Evolutionary conservation across 2,113 vertebrate genomes (phyloP).

Genomic region (Cisticola juncidis): DNA sequence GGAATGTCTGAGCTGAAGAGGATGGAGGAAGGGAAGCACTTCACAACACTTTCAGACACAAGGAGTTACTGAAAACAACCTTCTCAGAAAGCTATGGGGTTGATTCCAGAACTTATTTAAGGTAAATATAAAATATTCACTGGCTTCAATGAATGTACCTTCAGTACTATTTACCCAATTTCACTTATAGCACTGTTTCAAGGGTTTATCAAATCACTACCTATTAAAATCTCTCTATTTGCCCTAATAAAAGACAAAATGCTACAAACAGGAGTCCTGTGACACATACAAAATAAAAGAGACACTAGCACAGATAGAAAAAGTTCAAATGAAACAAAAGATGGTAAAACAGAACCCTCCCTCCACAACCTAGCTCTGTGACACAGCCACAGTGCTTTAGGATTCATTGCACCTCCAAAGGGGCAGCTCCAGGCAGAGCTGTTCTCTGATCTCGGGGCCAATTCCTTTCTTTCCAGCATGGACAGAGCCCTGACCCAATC

Average conservation of each 20-base stretch:
- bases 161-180: background rate
- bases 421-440: background rate
- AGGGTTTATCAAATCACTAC: background rate
- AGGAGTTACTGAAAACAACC: background rate
- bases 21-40: background rate
- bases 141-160: background rate
- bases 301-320: background rate
- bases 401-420: accelerated
- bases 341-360: background rate
- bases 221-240: background rate
- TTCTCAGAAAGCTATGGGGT: background rate
- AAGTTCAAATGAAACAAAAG: background rate
- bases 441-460: background rate
- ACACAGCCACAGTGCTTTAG: background rate
- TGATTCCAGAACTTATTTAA: background rate
- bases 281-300: background rate
- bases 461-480: accelerated
- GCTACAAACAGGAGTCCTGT: background rate
- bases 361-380: background rate
- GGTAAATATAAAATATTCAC: background rate
- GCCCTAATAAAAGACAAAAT: background rate
- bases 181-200: background rate
- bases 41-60: too few species aligned
- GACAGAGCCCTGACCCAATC: background rate
- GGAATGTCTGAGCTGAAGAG: background rate